Evolutionary conservation across 2,113 vertebrate species (phyloP).

Genomic region (Amblyopsis rosae): DNA sequence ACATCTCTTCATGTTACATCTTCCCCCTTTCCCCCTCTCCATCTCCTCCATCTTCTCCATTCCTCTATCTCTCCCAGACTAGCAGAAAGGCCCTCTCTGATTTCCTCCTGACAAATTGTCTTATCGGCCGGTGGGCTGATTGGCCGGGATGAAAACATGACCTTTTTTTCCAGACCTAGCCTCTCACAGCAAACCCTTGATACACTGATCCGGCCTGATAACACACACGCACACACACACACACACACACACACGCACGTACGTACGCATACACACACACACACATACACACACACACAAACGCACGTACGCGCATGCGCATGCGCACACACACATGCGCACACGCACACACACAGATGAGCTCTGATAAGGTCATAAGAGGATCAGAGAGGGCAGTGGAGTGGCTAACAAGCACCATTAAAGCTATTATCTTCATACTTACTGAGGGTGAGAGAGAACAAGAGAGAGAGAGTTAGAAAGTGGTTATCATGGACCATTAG

Average conservation of each 20-base stretch:
- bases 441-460: conserved; percentile 23
- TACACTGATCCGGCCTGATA: conserved; percentile 74
- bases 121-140: conserved; percentile 76
- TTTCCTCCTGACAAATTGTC: conserved; percentile 83
- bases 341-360: conserved; percentile 77
- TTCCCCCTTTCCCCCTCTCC: conserved; percentile 21
- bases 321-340: conserved; percentile 26
- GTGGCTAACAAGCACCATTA: conserved; percentile 90
- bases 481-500: not conserved
- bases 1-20: conserved; percentile 25
- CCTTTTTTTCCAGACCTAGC: conserved; percentile 65
- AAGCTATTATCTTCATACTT: conserved; percentile 89
- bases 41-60: conserved; percentile 35
- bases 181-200: conserved; percentile 74
- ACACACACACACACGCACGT: not conserved
- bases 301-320: not conserved
- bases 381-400: conserved; percentile 81
- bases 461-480: not conserved
- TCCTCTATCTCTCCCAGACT: conserved; percentile 58
- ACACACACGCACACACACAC: conserved; percentile 5
- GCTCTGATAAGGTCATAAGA: conserved; percentile 74
- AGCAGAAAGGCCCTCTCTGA: conserved; percentile 73
- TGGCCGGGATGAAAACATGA: conserved; percentile 83
- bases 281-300: conserved; percentile 6
- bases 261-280: conserved; percentile 1